A percentile compares a stretch with the other conserved stretches of the same genome.
Evolutionary conservation across 2,113 vertebrate genomes (phyloP).

Genomic region (Chlorocebus sabaeus): DNA sequence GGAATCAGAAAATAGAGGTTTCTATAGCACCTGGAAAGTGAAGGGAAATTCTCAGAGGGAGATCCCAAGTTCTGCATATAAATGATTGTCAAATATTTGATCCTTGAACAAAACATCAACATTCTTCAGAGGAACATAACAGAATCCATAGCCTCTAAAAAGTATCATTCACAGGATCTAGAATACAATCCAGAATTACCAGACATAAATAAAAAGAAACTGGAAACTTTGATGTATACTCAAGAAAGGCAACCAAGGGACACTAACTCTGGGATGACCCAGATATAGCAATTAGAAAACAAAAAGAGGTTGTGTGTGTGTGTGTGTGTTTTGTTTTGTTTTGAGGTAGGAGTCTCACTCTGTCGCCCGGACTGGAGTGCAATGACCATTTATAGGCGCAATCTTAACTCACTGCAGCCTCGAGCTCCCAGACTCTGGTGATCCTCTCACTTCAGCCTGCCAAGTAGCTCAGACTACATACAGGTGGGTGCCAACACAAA

Average conservation of each 20-base stretch:
- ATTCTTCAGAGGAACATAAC: conserved; percentile 42
- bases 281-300: neutral
- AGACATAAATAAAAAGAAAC: neutral
- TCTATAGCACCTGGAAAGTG: neutral
- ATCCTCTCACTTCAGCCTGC: neutral
- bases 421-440: neutral
- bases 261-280: neutral
- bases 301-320: no score
- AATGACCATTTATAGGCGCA: neutral
- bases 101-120: neutral
- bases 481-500: neutral
- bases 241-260: neutral
- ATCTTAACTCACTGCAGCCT: neutral
- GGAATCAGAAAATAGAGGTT: conserved; percentile 35
- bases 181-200: conserved; percentile 1
- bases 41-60: neutral
- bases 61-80: neutral
- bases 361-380: neutral
- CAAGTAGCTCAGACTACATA: neutral
- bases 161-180: neutral
- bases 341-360: neutral
- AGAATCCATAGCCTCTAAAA: conserved; percentile 1
- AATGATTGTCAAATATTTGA: conserved; percentile 34
- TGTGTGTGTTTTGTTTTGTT: neutral
- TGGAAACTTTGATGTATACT: neutral